Evolutionary conservation across 1,140 invertebrate genomes (phyloP).

Genomic region (Lasioglossum albipes): DNA sequence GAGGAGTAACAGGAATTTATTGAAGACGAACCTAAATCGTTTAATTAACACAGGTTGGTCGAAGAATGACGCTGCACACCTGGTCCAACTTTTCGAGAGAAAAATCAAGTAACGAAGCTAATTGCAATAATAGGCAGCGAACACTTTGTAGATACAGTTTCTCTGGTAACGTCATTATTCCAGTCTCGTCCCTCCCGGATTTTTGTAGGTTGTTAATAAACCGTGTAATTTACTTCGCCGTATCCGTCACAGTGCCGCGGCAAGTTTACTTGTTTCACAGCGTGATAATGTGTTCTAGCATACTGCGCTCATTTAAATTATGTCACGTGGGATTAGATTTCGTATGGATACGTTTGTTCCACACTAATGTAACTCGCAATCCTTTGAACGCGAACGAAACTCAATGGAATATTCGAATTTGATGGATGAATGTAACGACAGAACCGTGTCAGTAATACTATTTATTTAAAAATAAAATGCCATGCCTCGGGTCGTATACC

Average conservation of each 20-base stretch:
- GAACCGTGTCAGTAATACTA: not conserved
- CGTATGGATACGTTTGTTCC: conserved; percentile 2
- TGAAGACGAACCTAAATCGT: too few species aligned
- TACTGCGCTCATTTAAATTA: conserved; percentile 37
- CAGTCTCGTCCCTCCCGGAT: not conserved
- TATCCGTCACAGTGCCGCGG: not conserved
- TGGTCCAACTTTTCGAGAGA: not conserved
- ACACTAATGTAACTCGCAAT: not conserved
- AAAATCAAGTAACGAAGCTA: conserved; percentile 24
- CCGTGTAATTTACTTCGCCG: conserved; percentile 18
- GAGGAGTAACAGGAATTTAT: too few species aligned
- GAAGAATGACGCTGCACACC: too few species aligned
- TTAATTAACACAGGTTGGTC: too few species aligned
- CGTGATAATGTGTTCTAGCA: conserved; percentile 1
- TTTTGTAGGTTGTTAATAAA: conserved; percentile 21
- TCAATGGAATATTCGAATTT: not conserved
- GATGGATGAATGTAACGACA: not conserved
- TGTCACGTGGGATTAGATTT: conserved; percentile 33
- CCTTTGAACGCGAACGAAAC: not conserved
- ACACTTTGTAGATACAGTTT: conserved; percentile 3
- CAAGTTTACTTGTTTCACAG: conserved; percentile 16
- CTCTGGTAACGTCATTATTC: conserved; percentile 6
- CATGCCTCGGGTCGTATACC: too few species aligned
- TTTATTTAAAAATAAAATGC: too few species aligned
- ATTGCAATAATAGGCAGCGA: not conserved